These are phyloP conservation scores for Riparia riparia DNA, from an alignment of 2,113 vertebrate species.

Conservation along the genomic window DNA sequence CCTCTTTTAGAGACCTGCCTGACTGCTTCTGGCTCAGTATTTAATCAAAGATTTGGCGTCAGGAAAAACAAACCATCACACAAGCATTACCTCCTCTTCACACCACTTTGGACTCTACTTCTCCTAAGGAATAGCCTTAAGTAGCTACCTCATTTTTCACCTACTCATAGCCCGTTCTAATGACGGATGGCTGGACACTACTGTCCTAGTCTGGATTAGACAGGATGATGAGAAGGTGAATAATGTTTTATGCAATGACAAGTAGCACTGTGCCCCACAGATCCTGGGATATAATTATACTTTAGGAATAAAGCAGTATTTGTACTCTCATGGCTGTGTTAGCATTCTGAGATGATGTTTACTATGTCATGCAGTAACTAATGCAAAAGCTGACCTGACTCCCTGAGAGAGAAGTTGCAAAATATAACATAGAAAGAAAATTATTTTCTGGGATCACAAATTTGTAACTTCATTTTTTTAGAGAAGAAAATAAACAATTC, in stretches of 20 bases:
- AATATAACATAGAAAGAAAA: not conserved
- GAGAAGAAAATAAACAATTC: not conserved
- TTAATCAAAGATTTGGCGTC: not conserved
- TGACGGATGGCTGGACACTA: not conserved
- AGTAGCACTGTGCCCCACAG: not conserved
- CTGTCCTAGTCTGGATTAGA: not conserved
- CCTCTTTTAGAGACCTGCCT: not conserved
- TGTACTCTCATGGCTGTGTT: not conserved
- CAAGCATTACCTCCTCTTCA: not conserved
- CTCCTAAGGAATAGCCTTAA: not conserved
- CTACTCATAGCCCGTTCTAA: not conserved
- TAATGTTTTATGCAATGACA: not conserved
- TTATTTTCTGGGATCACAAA: not conserved
- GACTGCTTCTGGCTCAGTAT: not conserved
- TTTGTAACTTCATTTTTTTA: not conserved
- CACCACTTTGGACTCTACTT: not conserved
- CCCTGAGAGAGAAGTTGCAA: not conserved
- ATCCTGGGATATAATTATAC: rapidly evolving
- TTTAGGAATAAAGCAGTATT: not conserved
- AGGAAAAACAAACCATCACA: not conserved
- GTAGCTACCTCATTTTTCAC: not conserved
- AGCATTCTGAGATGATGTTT: not conserved
- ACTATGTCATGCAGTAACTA: not conserved
- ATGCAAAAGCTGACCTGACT: not conserved
- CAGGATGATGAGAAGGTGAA: not conserved